Evolutionary conservation across 2,888 invertebrate species (phyloP).

Genomic region (Chesias legatella): DNA sequence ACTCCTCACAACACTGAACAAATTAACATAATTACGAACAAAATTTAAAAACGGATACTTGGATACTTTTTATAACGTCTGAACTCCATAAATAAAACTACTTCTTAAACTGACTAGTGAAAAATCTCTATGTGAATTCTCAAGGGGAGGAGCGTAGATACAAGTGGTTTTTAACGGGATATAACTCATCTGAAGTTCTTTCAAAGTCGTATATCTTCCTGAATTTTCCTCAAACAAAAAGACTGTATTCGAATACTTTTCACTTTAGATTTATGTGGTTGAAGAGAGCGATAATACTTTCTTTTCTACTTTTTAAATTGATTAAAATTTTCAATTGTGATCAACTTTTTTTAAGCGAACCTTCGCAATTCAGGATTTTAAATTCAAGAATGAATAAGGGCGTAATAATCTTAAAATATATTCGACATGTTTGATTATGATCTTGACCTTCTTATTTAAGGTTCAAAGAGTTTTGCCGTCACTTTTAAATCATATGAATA

Average conservation of each 20-base stretch:
- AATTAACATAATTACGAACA: neutral
- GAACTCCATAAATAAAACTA: constrained; percentile 19
- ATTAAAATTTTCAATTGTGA: neutral
- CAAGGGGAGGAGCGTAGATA: constrained; percentile 20
- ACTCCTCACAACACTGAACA: too few relatives aligned
- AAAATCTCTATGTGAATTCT: constrained; percentile 15
- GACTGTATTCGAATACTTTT: too few relatives aligned
- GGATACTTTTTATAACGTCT: neutral
- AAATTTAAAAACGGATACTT: neutral
- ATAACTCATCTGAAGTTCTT: constrained; percentile 28
- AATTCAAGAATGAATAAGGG: too few relatives aligned
- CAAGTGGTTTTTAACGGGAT: constrained; percentile 26
- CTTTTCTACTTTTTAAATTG: constrained; percentile 4
- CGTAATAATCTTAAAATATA: too few relatives aligned
- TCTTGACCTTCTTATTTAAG: too few relatives aligned
- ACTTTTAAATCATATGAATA: too few relatives aligned
- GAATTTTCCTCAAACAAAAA: constrained; percentile 26
- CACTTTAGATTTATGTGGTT: constrained; percentile 26
- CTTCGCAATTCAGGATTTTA: too few relatives aligned
- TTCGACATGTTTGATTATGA: too few relatives aligned
- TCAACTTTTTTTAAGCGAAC: neutral
- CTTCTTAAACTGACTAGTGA: constrained; percentile 4
- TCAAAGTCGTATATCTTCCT: constrained; percentile 28
- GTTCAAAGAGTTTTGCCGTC: too few relatives aligned
- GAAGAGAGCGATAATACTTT: constrained; percentile 13